Conservation (phyloP, 64 coral and sea anemone species). For the Montipora sp. region DNA sequence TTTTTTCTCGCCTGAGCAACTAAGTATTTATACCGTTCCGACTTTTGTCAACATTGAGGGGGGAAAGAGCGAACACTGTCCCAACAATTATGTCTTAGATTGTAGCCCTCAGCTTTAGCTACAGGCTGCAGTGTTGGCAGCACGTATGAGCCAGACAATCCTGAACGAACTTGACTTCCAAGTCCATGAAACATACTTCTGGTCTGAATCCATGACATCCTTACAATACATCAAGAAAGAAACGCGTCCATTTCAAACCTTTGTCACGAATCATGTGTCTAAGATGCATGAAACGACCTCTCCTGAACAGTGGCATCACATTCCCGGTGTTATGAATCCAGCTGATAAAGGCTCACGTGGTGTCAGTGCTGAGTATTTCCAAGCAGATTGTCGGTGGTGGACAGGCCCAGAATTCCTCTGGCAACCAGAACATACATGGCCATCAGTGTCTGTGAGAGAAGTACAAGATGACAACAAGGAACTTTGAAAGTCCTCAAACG, state of each 20-base stretch:
- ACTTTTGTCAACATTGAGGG: no score
- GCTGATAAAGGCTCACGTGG: slow-evolving; percentile 30
- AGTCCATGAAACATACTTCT: no score
- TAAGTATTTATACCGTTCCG: no score
- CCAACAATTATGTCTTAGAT: no score
- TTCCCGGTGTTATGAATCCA: slow-evolving; percentile 1
- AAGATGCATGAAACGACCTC: slow-evolving; percentile 26
- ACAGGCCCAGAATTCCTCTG: slow-evolving; percentile 41
- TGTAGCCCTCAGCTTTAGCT: slow-evolving; percentile 59
- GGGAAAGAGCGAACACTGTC: no score
- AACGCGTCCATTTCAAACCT: slow-evolving; percentile 32
- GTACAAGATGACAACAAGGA: slow-evolving; percentile 12
- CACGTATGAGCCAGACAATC: no score
- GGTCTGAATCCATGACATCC: no score
- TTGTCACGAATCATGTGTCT: slow-evolving; percentile 20
- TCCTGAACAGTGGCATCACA: slow-evolving; percentile 39
- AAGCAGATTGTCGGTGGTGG: neutral
- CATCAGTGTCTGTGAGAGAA: neutral
- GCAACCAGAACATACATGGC: slow-evolving; percentile 22
- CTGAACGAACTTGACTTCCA: no score
- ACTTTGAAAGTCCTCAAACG: neutral
- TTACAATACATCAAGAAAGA: neutral
- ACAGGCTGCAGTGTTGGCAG: neutral
- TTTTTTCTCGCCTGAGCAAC: no score
- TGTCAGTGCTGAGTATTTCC: slow-evolving; percentile 5